Evolutionary conservation across 1,140 invertebrate species (phyloP).

Genomic region (Nephila pilipes): DNA sequence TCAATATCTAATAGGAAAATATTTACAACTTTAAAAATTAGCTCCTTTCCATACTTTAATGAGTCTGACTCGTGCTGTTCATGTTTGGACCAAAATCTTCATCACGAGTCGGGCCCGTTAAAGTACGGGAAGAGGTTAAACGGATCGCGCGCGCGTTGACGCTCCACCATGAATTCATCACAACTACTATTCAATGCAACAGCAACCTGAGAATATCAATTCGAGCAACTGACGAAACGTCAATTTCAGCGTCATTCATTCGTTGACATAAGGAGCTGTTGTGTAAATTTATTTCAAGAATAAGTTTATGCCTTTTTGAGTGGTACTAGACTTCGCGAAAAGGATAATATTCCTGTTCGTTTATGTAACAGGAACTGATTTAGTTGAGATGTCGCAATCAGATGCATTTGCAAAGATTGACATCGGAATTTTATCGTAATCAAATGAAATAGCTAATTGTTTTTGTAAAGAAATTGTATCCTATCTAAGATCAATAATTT

Average conservation of each 20-base stretch:
- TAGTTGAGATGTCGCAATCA: not conserved
- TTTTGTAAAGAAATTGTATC: not conserved
- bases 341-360: not conserved
- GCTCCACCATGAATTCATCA: not conserved
- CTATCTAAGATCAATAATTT: not conserved
- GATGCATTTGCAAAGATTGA: not conserved
- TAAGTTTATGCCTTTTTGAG: constrained; percentile 37
- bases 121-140: too few species aligned
- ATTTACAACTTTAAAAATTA: too few species aligned
- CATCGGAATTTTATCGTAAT: not conserved
- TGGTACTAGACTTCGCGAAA: not conserved
- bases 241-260: not conserved
- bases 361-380: not conserved
- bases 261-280: not conserved
- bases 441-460: not conserved
- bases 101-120: too few species aligned
- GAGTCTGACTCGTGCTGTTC: too few species aligned
- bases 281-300: constrained; percentile 27
- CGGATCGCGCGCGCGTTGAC: too few species aligned
- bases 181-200: not conserved
- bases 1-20: too few species aligned
- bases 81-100: too few species aligned
- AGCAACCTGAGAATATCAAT: not conserved
- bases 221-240: constrained; percentile 5
- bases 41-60: too few species aligned